Conservation (phyloP, 2,888 invertebrate species). For the Dexiosoma caninum region DNA sequence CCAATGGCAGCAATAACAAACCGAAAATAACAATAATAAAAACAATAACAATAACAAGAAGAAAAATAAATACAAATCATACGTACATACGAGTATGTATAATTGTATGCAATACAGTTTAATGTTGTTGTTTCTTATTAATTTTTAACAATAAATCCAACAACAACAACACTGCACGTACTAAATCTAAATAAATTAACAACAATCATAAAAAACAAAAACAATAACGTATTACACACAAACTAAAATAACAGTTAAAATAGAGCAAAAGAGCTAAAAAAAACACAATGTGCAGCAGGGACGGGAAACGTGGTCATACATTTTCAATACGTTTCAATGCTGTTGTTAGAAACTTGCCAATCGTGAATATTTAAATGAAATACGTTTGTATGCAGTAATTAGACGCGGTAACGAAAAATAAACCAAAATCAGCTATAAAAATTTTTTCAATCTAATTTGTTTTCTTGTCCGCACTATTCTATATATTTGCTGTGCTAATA, state of each 20-base stretch:
- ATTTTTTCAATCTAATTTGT: no score
- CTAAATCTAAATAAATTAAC: slow-evolving; percentile 48
- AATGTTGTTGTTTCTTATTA: slow-evolving; percentile 5
- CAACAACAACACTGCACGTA: slow-evolving; percentile 12
- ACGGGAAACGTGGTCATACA: no score
- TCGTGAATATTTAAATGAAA: no score
- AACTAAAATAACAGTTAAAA: slow-evolving; percentile 41
- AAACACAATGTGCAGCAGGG: slow-evolving; percentile 28
- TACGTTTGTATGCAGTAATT: no score
- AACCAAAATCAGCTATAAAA: no score
- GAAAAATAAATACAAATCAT: no score
- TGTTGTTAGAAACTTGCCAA: no score
- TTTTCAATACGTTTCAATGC: no score
- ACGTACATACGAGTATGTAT: neutral
- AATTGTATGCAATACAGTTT: slow-evolving; percentile 17
- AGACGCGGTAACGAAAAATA: no score
- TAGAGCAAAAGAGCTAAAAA: slow-evolving; percentile 54
- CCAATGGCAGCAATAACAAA: slow-evolving; percentile 35
- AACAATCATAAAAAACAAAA: slow-evolving; percentile 34
- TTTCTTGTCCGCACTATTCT: no score
- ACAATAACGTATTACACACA: slow-evolving; percentile 34
- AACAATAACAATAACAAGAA: slow-evolving; percentile 61
- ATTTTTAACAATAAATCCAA: slow-evolving; percentile 41
- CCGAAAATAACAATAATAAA: slow-evolving; percentile 44
- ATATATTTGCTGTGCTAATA: no score